Evolutionary conservation across 2,113 vertebrate genomes (phyloP).

Genomic region (Hassar affinis): DNA sequence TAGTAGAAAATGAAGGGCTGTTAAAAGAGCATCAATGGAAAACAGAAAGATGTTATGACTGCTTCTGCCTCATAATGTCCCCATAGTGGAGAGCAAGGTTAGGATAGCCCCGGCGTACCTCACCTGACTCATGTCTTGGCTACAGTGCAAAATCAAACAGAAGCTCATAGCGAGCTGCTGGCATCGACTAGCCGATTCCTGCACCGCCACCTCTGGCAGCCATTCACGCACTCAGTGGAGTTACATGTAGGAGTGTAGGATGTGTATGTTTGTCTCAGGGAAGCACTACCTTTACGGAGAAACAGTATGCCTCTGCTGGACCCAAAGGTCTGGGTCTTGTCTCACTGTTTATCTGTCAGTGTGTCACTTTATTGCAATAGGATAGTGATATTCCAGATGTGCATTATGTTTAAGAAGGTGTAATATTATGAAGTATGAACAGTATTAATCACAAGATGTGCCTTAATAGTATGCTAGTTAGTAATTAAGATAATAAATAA

Average conservation of each 20-base stretch:
- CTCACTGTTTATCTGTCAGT: not conserved
- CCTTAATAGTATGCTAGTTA: not conserved
- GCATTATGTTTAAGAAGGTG: not conserved
- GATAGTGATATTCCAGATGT: not conserved
- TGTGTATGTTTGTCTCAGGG: not conserved
- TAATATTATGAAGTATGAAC: not conserved
- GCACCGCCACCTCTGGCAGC: slow-evolving; percentile 23
- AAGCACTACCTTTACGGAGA: not conserved
- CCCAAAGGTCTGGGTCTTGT: not conserved
- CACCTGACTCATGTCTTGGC: slow-evolving; percentile 39
- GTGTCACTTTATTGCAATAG: not conserved
- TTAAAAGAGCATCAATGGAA: slow-evolving; percentile 33
- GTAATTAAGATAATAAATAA: not conserved
- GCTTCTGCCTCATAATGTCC: slow-evolving; percentile 41
- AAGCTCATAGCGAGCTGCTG: slow-evolving; percentile 8
- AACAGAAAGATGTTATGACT: slow-evolving; percentile 30
- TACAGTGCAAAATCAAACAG: slow-evolving; percentile 26
- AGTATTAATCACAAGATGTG: not conserved
- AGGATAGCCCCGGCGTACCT: slow-evolving; percentile 20
- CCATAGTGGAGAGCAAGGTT: slow-evolving; percentile 39
- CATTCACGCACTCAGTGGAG: not conserved
- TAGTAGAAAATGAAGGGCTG: slow-evolving; percentile 42
- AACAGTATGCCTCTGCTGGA: not conserved
- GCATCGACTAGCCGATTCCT: not conserved
- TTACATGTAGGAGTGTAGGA: not conserved